These are phyloP conservation scores for Strix occidentalis DNA, from an alignment of 2,797 vertebrate genomes.

Conservation along the genomic window DNA sequence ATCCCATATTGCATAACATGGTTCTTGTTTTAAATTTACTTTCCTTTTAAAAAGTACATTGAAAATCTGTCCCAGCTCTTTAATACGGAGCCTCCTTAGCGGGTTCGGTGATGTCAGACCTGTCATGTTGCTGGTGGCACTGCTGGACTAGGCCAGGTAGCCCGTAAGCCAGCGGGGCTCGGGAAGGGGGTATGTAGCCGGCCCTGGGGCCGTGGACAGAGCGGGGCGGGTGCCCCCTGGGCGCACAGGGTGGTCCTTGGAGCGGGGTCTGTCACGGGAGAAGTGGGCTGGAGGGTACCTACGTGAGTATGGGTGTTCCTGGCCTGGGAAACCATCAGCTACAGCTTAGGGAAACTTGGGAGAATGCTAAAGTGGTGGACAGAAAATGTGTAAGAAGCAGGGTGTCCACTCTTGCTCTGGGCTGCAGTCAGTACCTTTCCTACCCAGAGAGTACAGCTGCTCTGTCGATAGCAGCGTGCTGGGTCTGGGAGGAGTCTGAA, in stretches of 20 bases:
- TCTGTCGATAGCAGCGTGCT: not conserved
- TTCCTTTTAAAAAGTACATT: not conserved
- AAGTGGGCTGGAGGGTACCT: too few relatives aligned
- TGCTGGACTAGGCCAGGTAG: not conserved
- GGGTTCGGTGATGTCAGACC: not conserved
- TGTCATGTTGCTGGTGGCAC: not conserved
- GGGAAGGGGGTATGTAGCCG: accelerated
- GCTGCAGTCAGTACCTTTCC: too few relatives aligned
- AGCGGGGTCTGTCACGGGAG: too few relatives aligned
- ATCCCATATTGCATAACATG: not conserved
- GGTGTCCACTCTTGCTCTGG: not conserved
- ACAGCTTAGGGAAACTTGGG: accelerated
- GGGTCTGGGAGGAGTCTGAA: not conserved
- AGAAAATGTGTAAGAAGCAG: not conserved
- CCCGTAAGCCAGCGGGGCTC: not conserved
- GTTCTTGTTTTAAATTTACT: not conserved
- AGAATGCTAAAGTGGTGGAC: not conserved
- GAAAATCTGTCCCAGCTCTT: not conserved
- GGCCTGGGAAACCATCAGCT: not conserved
- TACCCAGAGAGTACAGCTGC: not conserved
- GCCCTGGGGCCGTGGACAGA: accelerated
- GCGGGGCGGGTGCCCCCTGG: too few relatives aligned
- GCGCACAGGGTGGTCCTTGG: too few relatives aligned
- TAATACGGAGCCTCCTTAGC: not conserved
- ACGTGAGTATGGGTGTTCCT: not conserved